These are phyloP conservation scores for Melanostoma scalare DNA, from an alignment of 2,888 invertebrate species.

Conservation along the genomic window DNA sequence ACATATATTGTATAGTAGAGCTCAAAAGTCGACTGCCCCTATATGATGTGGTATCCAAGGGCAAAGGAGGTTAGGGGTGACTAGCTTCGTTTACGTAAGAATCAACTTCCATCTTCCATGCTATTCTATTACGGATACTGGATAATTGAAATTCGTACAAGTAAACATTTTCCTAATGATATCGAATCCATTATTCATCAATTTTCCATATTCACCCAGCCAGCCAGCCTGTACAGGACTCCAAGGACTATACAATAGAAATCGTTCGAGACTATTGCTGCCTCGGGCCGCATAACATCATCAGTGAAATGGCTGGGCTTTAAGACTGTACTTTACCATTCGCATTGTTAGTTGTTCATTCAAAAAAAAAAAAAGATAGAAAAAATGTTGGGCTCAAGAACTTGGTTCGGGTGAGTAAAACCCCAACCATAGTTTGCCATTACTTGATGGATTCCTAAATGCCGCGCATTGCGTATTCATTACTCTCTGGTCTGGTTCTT, in stretches of 20 bases:
- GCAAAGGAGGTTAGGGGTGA: slow-evolving; percentile 30
- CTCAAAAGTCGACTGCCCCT: slow-evolving; percentile 19
- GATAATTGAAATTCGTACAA: slow-evolving; percentile 72
- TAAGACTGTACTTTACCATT: slow-evolving; percentile 21
- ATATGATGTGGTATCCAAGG: slow-evolving; percentile 6
- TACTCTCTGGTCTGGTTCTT: slow-evolving; percentile 22
- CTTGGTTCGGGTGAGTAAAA: neutral
- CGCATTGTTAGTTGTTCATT: slow-evolving; percentile 26
- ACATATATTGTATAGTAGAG: neutral
- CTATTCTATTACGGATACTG: slow-evolving; percentile 19
- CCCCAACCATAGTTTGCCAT: neutral
- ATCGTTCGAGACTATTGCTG: slow-evolving; percentile 42
- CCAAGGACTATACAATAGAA: slow-evolving; percentile 23
- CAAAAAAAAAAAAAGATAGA: no score
- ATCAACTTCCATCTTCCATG: slow-evolving; percentile 12
- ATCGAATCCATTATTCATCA: slow-evolving; percentile 77
- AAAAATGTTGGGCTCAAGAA: neutral
- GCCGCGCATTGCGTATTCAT: slow-evolving; percentile 58
- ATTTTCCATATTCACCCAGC: slow-evolving; percentile 68
- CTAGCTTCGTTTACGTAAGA: slow-evolving; percentile 50
- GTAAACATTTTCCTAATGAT: slow-evolving; percentile 76
- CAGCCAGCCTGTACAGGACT: slow-evolving; percentile 16
- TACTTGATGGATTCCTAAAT: slow-evolving; percentile 59
- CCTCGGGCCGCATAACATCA: slow-evolving; percentile 46
- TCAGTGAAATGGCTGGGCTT: slow-evolving; percentile 19